phyloP scores from a whole-genome alignment of 1,140 invertebrate species.

The Agrilus planipennis region DNA sequence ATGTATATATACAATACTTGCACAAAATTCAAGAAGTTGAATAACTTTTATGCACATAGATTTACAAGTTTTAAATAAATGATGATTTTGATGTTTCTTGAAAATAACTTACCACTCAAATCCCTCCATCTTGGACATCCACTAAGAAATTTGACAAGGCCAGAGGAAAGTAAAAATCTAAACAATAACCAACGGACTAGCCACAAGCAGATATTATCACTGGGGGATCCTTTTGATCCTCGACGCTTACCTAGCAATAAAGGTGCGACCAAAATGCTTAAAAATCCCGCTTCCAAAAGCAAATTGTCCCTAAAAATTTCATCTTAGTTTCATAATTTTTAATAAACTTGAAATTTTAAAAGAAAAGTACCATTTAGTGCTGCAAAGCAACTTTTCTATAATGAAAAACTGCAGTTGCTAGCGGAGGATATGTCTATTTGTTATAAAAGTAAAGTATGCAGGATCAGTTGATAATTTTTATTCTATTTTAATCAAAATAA shows the following conservation, averaged over 20 bases:
- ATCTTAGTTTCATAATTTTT: too few relatives aligned
- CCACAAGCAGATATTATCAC: slow-evolving; percentile 55
- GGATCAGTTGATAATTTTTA: too few relatives aligned
- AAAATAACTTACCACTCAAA: slow-evolving; percentile 49
- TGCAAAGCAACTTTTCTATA: too few relatives aligned
- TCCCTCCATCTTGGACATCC: slow-evolving; percentile 72
- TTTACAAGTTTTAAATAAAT: too few relatives aligned
- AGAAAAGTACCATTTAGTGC: too few relatives aligned
- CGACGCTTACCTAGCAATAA: slow-evolving; percentile 33
- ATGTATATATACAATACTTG: too few relatives aligned
- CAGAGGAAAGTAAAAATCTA: slow-evolving; percentile 63
- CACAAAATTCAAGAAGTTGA: too few relatives aligned
- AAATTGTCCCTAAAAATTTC: slow-evolving; percentile 54
- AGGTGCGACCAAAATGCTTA: slow-evolving; percentile 62
- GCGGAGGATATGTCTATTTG: too few relatives aligned
- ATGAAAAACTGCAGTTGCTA: slow-evolving; percentile 1
- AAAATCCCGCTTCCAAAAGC: slow-evolving; percentile 63
- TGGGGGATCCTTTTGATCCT: slow-evolving; percentile 31
- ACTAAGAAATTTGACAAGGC: slow-evolving; percentile 64
- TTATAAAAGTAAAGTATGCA: too few relatives aligned
- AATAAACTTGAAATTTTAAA: too few relatives aligned
- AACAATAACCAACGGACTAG: slow-evolving; percentile 68
- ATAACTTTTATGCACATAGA: too few relatives aligned
- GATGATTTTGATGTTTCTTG: background rate
- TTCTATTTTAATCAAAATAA: too few relatives aligned